Evolutionary conservation across 2,113 vertebrate genomes (phyloP), one percentile per base, ranked within the genome.

Genomic region (Callipepla californica): DNA sequence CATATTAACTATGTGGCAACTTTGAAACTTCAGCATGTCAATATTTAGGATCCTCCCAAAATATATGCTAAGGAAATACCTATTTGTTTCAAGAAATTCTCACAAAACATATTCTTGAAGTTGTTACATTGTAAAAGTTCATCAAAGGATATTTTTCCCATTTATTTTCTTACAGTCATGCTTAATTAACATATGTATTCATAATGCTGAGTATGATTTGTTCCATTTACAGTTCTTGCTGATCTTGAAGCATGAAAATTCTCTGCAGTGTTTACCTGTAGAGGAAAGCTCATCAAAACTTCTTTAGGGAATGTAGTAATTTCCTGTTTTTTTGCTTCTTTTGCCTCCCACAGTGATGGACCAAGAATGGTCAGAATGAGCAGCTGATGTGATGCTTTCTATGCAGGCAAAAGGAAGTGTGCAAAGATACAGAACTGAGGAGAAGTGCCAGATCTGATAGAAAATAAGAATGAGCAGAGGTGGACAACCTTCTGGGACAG

Each of bases 21-120:
- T 91, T 87, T 73, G 14, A 34, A 2, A 55, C 84, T 89, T 88
- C 65, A 77, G 16, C 58, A 78, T 83, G 68, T 9, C 94, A 90
- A 84, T 58, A 58, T 82, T 82, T 62, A 82, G 32, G 67, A 61
- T 89, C 3, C 23, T 48, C n/a, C 1, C 2, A 85, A 69, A 53
- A 10, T 42, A 80, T 61, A 26, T 73, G n/a, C 17, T 74, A 87
- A 73, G 62, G 73, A 95, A 92, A 85, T 15, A 87, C 40, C n/a
- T 80, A 28, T 57, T 79, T 87, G 66, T 82, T 95, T 80, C 53
- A 89, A 87, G 40, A 69, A 11, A 34, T 89, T 72, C 86, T 87
- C 53, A 62, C 32, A 23, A 53, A 72, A 75, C 20, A 25, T 92
- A 91, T 82, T 87, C 30, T 73, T 58, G 58, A 70, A 21, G 14